phyloP scores from a whole-genome alignment of 1,140 invertebrate genomes.

The Thaumetopoea pityocampa region DNA sequence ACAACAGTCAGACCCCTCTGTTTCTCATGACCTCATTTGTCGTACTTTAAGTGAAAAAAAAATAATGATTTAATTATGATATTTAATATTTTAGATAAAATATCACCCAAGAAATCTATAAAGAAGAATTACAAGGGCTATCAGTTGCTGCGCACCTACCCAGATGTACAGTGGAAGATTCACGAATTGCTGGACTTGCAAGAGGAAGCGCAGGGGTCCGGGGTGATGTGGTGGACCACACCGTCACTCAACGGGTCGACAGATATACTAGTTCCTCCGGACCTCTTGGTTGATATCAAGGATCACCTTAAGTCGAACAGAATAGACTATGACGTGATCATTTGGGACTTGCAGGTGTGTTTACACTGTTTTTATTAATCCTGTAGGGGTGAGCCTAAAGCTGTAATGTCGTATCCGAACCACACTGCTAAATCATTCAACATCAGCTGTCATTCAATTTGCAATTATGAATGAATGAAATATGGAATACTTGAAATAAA shows the following conservation, averaged over 20 bases:
- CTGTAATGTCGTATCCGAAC: too few relatives aligned
- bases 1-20: too few relatives aligned
- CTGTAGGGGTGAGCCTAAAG: too few relatives aligned
- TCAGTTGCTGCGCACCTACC: conserved; percentile 60
- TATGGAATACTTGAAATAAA: too few relatives aligned
- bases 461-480: too few relatives aligned
- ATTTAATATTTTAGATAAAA: conserved; percentile 39
- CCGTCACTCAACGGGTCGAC: conserved; percentile 78
- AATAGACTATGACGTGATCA: conserved; percentile 82
- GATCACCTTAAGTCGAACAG: conserved; percentile 79
- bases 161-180: conserved; percentile 59
- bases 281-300: conserved; percentile 78
- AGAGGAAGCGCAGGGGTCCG: conserved; percentile 66
- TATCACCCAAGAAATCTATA: conserved; percentile 47
- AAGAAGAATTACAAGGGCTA: conserved; percentile 70
- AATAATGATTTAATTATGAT: neutral
- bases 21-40: too few relatives aligned
- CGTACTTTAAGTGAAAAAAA: neutral
- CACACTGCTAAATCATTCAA: too few relatives aligned
- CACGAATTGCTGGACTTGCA: conserved; percentile 59
- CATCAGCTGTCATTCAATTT: too few relatives aligned
- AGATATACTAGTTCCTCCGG: conserved; percentile 83
- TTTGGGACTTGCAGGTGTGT: conserved; percentile 83
- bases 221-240: conserved; percentile 71
- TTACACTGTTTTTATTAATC: too few relatives aligned